Percentiles rank a stretch among this genome's conserved stretches.
phyloP scores from a whole-genome alignment of 2,113 vertebrate genomes.

The Oreochromis spilurus region DNA sequence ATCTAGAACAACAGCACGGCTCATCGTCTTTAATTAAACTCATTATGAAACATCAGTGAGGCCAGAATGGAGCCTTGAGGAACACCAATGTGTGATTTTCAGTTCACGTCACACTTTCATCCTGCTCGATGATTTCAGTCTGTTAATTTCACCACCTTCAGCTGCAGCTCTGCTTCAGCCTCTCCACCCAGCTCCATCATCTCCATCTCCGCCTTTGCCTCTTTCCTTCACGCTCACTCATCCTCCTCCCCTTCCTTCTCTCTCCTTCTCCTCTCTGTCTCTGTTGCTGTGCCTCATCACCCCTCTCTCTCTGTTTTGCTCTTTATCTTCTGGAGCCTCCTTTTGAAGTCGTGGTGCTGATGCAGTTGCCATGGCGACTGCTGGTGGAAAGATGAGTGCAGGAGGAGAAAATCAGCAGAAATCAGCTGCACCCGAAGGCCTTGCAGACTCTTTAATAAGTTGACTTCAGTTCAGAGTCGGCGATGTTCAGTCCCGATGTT shows the following conservation, averaged over 20 bases:
- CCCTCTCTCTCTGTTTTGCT: neutral
- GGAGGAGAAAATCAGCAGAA: neutral
- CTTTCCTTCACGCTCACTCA: neutral
- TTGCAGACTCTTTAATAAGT: neutral
- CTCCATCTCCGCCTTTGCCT: neutral
- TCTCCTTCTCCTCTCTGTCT: neutral
- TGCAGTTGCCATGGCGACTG: slow-evolving; percentile 48
- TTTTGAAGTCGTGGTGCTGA: slow-evolving; percentile 32
- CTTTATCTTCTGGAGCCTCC: neutral
- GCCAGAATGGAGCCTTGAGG: neutral
- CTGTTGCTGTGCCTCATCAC: neutral
- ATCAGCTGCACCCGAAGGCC: neutral
- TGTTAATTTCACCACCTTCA: neutral
- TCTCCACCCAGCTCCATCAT: neutral
- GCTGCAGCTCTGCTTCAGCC: neutral
- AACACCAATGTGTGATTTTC: neutral
- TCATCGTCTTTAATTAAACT: neutral
- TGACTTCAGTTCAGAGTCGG: neutral
- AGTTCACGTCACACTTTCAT: neutral
- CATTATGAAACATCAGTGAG: neutral
- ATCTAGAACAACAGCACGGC: neutral
- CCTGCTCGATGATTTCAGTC: neutral
- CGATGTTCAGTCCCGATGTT: neutral
- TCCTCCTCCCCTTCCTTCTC: neutral
- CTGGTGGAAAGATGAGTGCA: neutral